Evolutionary conservation across 2,797 vertebrate species (phyloP), one percentile per base, ranked within the genome.

Genomic region (Urophycis tenuis): DNA sequence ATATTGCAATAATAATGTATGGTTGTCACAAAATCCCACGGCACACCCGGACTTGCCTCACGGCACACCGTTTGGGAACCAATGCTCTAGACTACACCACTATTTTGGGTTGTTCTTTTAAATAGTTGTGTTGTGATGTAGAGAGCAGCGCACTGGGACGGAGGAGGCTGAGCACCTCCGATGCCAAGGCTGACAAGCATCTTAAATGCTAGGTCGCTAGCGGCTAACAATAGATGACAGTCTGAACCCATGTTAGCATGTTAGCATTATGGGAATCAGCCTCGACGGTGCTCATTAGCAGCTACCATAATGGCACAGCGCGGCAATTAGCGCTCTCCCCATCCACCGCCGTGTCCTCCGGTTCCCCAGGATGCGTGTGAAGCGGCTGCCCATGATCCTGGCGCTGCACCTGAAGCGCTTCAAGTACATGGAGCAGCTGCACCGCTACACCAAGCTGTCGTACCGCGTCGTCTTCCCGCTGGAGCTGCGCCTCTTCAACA

Each of bases 361-460:
- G 60, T 7, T 67, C 60, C 60, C 53, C 80, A 94, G 93, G 76
- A 94, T 94, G 93, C 88, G 93, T 74, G 97, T 98, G 8, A 98
- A 98, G 91, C 97, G 97, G 87, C 91, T 99, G 78, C 97, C 97
- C 12, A 98, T 99, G 97, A 99, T 99, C 84, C 89, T 99, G 89
- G 97, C 97, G 1, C 94, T 99, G 34, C 97, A 99, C 86, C 94
- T 99, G 75, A 99, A 99, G 90, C 92, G 97, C 79, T 99, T 99
- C 84, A 98, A 99, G 91, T 99, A 99, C 81, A 99, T 99, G 97
- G 97, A 99, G 86, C 97, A 99, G 82, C 85, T 99, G 73, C 97
- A 99, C 86, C 95, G 97, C 80, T 99, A 99, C 79, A 99, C 97
- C 75, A 99, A 99, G 89, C 94, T 99, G 72, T 98, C 97, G 9